Evolutionary conservation across 2,113 vertebrate genomes (phyloP).

Genomic region (Peromyscus maniculatus): DNA sequence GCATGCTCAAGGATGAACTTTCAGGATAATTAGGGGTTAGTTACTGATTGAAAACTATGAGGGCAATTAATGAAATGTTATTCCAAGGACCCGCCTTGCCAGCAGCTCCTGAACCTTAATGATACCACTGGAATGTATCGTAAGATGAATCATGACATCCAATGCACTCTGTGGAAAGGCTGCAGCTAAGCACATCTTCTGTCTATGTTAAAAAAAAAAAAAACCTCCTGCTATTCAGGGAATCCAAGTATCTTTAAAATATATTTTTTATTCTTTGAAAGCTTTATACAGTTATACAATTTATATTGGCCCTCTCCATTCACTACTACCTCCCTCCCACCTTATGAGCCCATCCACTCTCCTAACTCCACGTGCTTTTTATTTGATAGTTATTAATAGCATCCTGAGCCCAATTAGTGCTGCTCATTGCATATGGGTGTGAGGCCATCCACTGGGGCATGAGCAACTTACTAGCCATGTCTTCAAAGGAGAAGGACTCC

Average conservation of each 20-base stretch:
- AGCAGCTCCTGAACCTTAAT: constrained; percentile 70
- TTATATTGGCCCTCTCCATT: neutral
- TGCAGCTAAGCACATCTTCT: constrained; percentile 48
- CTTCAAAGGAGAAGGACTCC: neutral
- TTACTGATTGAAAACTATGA: constrained; percentile 72
- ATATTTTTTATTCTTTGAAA: neutral
- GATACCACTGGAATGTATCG: constrained; percentile 53
- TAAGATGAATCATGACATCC: constrained; percentile 56
- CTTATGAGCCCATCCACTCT: neutral
- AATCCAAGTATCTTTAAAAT: neutral
- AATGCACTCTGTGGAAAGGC: neutral
- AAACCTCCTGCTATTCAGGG: constrained; percentile 45
- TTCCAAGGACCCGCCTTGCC: constrained; percentile 57
- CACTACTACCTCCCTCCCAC: neutral
- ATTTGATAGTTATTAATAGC: neutral
- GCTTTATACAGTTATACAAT: neutral
- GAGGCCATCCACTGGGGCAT: neutral
- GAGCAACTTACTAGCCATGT: neutral
- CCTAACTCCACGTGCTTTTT: neutral
- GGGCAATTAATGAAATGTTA: constrained; percentile 77
- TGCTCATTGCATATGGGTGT: neutral
- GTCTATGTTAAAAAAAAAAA: neutral
- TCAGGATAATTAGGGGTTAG: constrained; percentile 73
- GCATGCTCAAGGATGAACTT: constrained; percentile 63
- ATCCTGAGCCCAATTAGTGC: neutral